Conservation (phyloP, 2,797 vertebrate species). For the Gallinago stenura region DNA sequence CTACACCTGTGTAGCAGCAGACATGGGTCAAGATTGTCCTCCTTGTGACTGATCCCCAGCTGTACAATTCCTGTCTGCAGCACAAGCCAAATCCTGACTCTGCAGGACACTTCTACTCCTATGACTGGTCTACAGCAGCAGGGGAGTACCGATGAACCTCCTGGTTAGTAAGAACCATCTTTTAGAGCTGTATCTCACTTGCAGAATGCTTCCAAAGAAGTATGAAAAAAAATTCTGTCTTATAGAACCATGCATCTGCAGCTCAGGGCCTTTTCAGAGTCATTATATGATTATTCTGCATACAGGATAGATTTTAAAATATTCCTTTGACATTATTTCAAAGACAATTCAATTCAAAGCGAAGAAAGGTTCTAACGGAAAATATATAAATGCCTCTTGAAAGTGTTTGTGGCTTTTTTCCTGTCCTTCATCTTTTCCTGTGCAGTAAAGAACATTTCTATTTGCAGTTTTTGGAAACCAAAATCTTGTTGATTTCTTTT, state of each 20-base stretch:
- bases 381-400: neutral
- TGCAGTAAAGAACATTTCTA: neutral
- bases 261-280: neutral
- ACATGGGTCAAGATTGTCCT: neutral
- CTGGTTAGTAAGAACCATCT: neutral
- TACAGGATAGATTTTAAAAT: neutral
- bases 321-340: neutral
- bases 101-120: neutral
- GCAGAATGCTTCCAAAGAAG: neutral
- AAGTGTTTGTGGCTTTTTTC: neutral
- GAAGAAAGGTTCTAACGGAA: neutral
- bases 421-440: neutral
- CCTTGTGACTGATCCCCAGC: neutral
- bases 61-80: neutral
- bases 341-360: neutral
- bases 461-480: neutral
- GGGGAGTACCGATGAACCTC: neutral
- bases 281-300: neutral
- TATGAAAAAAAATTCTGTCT: neutral
- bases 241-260: neutral
- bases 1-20: neutral
- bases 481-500: neutral
- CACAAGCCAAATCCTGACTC: neutral
- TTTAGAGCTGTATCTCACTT: neutral
- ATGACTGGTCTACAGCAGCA: neutral